Base-by-base conservation (phyloP, 2,113 vertebrate genomes). In the Atrichornis clamosus region DNA sequence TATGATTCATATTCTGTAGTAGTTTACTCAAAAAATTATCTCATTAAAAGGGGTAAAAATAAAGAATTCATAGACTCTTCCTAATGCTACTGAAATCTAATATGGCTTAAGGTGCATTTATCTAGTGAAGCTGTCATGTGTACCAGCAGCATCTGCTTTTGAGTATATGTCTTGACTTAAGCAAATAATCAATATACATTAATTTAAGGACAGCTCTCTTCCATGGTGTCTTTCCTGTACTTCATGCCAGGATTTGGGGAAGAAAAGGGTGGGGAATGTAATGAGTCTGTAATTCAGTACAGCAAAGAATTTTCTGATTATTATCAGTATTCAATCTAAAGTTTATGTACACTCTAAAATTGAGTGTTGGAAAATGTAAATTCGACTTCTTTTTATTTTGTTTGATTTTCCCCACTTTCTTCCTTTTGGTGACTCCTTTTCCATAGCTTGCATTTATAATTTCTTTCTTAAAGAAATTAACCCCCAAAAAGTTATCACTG, bases 401-500 rank as follows among this genome's bases (percentile, higher is more conserved):
- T 41, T 12, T 7, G 4, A 1, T 60, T 75, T 83, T 15, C 7
- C 6, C 4, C 3, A 11, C 9, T 62, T 88, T 42, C 4, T 84
- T 64, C 6, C 12, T 73, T 73, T 46, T 69, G 12, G 7, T 82
- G 44, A 20, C 7, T 82, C 17, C 7, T 58, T 84, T 81, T 72
- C 8, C 17, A 10, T 60, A 2, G 28, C 6, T 60, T 64, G 13
- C 6, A 28, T 60, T 68, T 90, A 22, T 30, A 46, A 41, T 47
- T 92, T 59, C 13, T 47, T 72, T 68, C 19, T 70, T n/a, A n/a
- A n/a, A n/a, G 49, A 75, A 72, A 70, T 53, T 74, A 15, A 21
- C 6, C 10, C 1, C 3, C 0, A 0, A 70, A 27, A 69, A 37
- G 3, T 39, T 59, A 17, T 6, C 11, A 6, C 6, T 64, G 59